Percentiles rank a stretch among this genome's conserved stretches.
Evolutionary conservation across 1,140 invertebrate genomes (phyloP).

Genomic region (Dreissena polymorpha): DNA sequence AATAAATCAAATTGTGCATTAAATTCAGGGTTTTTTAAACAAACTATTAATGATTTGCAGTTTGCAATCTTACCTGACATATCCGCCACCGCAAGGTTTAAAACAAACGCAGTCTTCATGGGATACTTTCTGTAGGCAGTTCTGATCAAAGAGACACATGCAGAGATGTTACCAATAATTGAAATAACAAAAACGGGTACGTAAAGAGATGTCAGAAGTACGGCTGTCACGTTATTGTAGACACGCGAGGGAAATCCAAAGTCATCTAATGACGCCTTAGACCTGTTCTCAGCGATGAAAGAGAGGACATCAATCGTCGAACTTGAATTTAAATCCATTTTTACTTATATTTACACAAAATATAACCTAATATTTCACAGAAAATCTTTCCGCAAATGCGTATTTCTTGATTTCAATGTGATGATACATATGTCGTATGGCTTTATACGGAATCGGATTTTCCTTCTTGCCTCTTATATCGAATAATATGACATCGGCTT

Average conservation of each 20-base stretch:
- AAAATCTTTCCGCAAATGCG: too few species aligned
- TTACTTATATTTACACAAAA: too few species aligned
- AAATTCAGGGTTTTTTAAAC: neutral
- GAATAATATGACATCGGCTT: too few species aligned
- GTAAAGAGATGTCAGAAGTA: constrained; percentile 26
- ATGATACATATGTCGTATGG: too few species aligned
- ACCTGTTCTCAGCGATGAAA: too few species aligned
- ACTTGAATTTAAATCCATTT: too few species aligned
- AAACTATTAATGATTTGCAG: neutral
- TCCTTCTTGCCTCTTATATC: too few species aligned
- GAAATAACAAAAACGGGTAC: constrained; percentile 30
- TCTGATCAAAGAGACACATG: neutral
- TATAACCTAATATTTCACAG: too few species aligned
- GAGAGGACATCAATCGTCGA: too few species aligned
- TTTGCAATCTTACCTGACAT: constrained; percentile 25
- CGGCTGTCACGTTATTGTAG: neutral
- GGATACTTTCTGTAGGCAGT: constrained; percentile 1
- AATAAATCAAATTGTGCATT: too few species aligned
- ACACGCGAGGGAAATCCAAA: constrained; percentile 12
- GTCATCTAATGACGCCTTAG: neutral
- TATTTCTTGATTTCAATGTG: too few species aligned
- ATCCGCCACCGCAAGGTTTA: constrained; percentile 36
- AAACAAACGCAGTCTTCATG: constrained; percentile 19
- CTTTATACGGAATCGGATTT: too few species aligned
- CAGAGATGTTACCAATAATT: constrained; percentile 6